Percentiles rank a stretch among this genome's conserved stretches.
Conservation (phyloP, 2,113 vertebrate species). For the Mugil cephalus region DNA sequence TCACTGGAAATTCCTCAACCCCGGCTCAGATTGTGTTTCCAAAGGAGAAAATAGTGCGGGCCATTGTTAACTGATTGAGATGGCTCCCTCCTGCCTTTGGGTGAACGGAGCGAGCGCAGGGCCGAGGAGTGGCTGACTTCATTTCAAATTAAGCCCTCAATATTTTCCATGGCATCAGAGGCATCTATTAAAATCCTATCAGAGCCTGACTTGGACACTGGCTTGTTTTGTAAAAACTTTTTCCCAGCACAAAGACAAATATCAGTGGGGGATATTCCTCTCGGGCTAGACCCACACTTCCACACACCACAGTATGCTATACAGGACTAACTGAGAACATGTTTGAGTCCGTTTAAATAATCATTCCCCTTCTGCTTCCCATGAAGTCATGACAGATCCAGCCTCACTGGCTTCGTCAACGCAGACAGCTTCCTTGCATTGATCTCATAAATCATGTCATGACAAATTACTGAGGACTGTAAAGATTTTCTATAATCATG, state of each 20-base stretch:
- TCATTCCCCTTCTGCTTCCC: slow-evolving; percentile 67
- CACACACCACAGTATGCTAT: slow-evolving; percentile 46
- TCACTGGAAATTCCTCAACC: slow-evolving; percentile 70
- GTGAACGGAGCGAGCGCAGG: slow-evolving; percentile 66
- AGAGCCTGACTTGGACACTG: slow-evolving; percentile 57
- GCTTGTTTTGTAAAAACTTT: slow-evolving; percentile 66
- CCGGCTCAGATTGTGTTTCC: slow-evolving; percentile 69
- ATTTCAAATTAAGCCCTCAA: slow-evolving; percentile 76
- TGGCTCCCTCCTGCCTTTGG: slow-evolving; percentile 59
- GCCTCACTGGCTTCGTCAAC: slow-evolving; percentile 63
- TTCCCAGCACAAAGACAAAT: slow-evolving; percentile 65
- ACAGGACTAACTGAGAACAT: slow-evolving; percentile 59
- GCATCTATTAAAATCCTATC: slow-evolving; percentile 80
- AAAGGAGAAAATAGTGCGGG: slow-evolving; percentile 60
- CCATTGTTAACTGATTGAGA: slow-evolving; percentile 70
- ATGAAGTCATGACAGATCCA: slow-evolving; percentile 78
- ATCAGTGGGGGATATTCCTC: slow-evolving; percentile 72
- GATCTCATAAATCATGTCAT: slow-evolving; percentile 76
- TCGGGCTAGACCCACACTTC: slow-evolving; percentile 57
- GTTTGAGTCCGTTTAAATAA: slow-evolving; percentile 70
- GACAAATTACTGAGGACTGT: slow-evolving; percentile 53
- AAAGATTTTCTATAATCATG: slow-evolving; percentile 59
- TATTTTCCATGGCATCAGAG: slow-evolving; percentile 79
- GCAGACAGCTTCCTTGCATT: slow-evolving; percentile 61
- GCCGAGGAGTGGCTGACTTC: slow-evolving; percentile 72